These are phyloP conservation scores for Proisotoma minuta DNA, from an alignment of 2,888 invertebrate species.

Conservation along the genomic window DNA sequence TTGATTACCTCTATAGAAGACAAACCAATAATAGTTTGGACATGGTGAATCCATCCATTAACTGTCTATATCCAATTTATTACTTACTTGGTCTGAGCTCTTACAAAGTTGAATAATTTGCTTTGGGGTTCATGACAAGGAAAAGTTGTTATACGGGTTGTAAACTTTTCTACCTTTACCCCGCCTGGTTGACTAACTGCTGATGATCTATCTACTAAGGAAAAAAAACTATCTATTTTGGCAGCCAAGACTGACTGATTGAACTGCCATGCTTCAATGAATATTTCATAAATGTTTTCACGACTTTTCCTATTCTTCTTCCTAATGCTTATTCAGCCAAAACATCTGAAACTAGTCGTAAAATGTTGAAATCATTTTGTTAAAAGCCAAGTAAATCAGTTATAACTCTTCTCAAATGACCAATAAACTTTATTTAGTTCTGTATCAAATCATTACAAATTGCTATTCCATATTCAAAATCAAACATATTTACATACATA, in stretches of 20 bases:
- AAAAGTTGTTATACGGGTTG: conserved; percentile 5
- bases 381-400: too few species aligned
- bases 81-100: not conserved
- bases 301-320: not conserved
- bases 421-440: too few species aligned
- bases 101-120: not conserved
- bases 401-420: too few species aligned
- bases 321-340: too few species aligned
- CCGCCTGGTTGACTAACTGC: not conserved
- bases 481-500: not conserved
- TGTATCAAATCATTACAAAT: too few species aligned
- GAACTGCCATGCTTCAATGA: conserved; percentile 11
- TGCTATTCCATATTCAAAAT: not conserved
- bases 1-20: not conserved
- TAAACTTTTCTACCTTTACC: not conserved
- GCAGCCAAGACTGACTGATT: conserved; percentile 3
- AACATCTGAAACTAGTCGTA: too few species aligned
- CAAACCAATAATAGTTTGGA: not conserved
- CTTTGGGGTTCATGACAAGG: conserved; percentile 7
- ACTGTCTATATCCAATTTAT: not conserved
- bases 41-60: not conserved
- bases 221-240: not conserved
- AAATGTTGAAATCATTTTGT: too few species aligned
- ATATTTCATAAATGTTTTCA: conserved; percentile 15
- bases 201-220: not conserved